These are phyloP conservation scores for Zalophus californianus DNA, from an alignment of 2,797 vertebrate species.

Conservation along the genomic window DNA sequence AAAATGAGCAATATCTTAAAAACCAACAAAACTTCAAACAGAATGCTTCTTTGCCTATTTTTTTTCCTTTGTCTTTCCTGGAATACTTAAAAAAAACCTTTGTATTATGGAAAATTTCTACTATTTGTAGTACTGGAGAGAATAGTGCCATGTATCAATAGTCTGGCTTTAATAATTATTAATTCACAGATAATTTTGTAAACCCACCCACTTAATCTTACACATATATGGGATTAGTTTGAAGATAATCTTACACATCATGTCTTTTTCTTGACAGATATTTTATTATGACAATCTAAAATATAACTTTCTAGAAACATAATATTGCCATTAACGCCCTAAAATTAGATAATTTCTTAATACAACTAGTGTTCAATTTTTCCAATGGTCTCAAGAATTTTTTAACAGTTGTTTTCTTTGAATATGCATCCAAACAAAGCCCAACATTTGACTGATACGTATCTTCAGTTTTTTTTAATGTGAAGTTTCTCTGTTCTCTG, in stretches of 20 bases:
- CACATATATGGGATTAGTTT: rapidly evolving
- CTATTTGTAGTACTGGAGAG: neutral
- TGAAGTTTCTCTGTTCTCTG: neutral
- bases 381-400: neutral
- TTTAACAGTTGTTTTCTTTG: neutral
- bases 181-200: neutral
- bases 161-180: neutral
- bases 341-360: neutral
- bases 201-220: neutral
- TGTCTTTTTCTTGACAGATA: neutral
- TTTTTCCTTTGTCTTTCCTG: neutral
- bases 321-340: neutral
- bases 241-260: neutral
- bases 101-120: neutral
- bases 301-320: neutral
- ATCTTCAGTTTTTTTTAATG: neutral
- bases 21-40: neutral
- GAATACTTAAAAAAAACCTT: neutral
- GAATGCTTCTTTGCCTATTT: neutral
- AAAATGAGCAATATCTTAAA: neutral
- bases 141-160: neutral
- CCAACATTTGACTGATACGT: neutral
- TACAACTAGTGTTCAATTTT: neutral
- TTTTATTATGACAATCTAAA: neutral
- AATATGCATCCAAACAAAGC: neutral